Evolutionary conservation across 2,888 invertebrate genomes (phyloP).

Genomic region (Machimus rusticus): DNA sequence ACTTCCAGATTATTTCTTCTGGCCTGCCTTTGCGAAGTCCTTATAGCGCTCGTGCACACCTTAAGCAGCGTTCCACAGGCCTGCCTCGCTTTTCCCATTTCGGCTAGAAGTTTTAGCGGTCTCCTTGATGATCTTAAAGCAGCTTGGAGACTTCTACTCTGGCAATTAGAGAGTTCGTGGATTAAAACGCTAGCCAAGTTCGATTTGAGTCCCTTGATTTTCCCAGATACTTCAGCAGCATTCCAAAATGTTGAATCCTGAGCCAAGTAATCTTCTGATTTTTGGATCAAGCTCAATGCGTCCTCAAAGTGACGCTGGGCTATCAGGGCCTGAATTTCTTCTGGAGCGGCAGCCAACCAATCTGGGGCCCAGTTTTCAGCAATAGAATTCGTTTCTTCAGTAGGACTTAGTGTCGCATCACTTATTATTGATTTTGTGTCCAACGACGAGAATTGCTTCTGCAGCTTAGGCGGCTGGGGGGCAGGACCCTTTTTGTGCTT

Average conservation of each 20-base stretch:
- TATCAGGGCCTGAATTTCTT: slow-evolving; percentile 93
- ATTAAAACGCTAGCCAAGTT: slow-evolving; percentile 85
- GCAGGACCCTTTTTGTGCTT: slow-evolving; percentile 68
- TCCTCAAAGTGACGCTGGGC: slow-evolving; percentile 96
- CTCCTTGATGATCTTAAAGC: slow-evolving; percentile 85
- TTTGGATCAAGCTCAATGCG: slow-evolving; percentile 82
- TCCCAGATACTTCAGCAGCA: slow-evolving; percentile 55
- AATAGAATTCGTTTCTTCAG: slow-evolving; percentile 51
- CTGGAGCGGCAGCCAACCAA: slow-evolving; percentile 90
- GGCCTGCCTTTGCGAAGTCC: slow-evolving; percentile 61
- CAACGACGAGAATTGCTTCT: slow-evolving; percentile 50
- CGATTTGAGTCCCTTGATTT: slow-evolving; percentile 76
- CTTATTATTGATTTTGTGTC: slow-evolving; percentile 53
- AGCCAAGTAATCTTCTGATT: slow-evolving; percentile 67
- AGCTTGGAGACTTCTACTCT: slow-evolving; percentile 90
- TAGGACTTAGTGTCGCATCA: slow-evolving; percentile 53
- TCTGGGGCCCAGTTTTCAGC: slow-evolving; percentile 69
- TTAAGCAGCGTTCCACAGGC: slow-evolving; percentile 59
- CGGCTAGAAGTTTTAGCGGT: slow-evolving; percentile 78
- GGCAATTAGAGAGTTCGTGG: slow-evolving; percentile 87
- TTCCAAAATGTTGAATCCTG: slow-evolving; percentile 55
- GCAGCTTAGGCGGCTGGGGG: slow-evolving; percentile 57
- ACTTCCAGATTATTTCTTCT: slow-evolving; percentile 61
- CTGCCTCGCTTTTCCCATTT: slow-evolving; percentile 62
- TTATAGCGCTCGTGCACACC: slow-evolving; percentile 60